Evolutionary conservation across 2,888 invertebrate species (phyloP).

Genomic region (Syrphus vitripennis): DNA sequence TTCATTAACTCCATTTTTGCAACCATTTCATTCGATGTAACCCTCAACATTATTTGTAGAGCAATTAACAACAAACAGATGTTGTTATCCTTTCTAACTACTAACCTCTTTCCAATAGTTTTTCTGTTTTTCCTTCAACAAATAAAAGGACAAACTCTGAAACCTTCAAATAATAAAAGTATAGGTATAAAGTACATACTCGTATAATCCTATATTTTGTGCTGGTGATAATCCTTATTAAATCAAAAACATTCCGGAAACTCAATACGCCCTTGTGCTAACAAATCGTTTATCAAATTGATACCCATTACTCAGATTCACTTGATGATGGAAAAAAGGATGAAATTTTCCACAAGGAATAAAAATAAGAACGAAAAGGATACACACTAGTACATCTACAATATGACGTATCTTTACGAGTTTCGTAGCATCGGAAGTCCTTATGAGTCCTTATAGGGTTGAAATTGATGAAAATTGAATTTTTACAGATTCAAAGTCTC

Average conservation of each 20-base stretch:
- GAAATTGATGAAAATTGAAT: slow-evolving; percentile 35
- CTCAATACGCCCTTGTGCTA: slow-evolving; percentile 34
- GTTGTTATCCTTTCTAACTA: slow-evolving; percentile 22
- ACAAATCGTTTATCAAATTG: slow-evolving; percentile 57
- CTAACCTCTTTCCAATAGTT: slow-evolving; percentile 7
- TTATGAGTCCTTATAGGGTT: slow-evolving; percentile 2
- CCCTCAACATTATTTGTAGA: slow-evolving; percentile 7
- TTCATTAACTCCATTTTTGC: background rate
- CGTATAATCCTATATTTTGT: slow-evolving; percentile 20
- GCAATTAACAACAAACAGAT: slow-evolving; percentile 54
- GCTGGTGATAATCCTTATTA: slow-evolving; percentile 47
- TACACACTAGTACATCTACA: background rate
- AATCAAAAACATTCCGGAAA: slow-evolving; percentile 44
- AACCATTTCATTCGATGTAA: background rate
- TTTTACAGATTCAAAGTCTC: slow-evolving; percentile 27
- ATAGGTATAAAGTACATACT: background rate
- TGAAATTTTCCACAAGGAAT: slow-evolving; percentile 16
- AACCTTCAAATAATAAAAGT: background rate
- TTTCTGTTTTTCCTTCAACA: background rate
- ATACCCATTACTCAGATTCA: slow-evolving; percentile 28
- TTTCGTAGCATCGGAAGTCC: background rate
- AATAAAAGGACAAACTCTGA: background rate
- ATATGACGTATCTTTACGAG: slow-evolving; percentile 7
- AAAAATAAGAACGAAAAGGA: background rate
- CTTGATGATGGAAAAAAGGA: background rate